Base-by-base conservation (phyloP, 2,888 invertebrate species). In the Leucoma salicis region DNA sequence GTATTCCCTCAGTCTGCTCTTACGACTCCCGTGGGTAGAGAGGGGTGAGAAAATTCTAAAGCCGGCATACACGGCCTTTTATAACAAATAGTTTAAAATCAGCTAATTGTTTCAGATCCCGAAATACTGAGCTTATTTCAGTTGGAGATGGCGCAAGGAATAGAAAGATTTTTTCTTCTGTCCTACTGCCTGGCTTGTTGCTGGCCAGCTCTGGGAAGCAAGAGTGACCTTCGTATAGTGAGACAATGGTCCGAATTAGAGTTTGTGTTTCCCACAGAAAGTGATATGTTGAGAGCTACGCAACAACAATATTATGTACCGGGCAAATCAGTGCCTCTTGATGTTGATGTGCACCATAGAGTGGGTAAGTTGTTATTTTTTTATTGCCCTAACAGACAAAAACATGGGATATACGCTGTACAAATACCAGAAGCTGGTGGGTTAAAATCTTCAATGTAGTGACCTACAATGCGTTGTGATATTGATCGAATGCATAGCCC, bases 221-320 rank as follows among this genome's bases (percentile, higher is more conserved):
- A 66, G 46, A 67, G 60, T 24, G 74, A 73, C 31, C 74, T 93
- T n/a, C 82, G 90, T 34, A 70, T 84, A 0, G 79, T 93, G 3
- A 82, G 91, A 45, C 90, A 93, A 63, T 95, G 95, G 95, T 76
- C 87, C 0, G 85, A 91, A 36, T 57, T 95, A 36, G 94, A 95
- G 35, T 95, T 92, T 63, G 90, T 82, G 11, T 95, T 93, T 63
- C 91, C 92, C 0, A 89, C 76, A 14, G 79, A 82, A 0, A 55
- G 50, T 3, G 90, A 84, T 0, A 80, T 87, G 31, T 72, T 82
- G 29, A 39, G 16, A 1, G 89, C 88, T 0, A 24, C 74, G 6
- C 55, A 67, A 2, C 65, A 62, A 2, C 47, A 91, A 0, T 76
- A 82, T 49, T 93, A 91, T 55, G 85, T 92, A 24, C 91, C 90